Evolutionary conservation across 2,797 vertebrate species (phyloP), one percentile per base, ranked within the genome.

Genomic region (Tamandua tetradactyla): DNA sequence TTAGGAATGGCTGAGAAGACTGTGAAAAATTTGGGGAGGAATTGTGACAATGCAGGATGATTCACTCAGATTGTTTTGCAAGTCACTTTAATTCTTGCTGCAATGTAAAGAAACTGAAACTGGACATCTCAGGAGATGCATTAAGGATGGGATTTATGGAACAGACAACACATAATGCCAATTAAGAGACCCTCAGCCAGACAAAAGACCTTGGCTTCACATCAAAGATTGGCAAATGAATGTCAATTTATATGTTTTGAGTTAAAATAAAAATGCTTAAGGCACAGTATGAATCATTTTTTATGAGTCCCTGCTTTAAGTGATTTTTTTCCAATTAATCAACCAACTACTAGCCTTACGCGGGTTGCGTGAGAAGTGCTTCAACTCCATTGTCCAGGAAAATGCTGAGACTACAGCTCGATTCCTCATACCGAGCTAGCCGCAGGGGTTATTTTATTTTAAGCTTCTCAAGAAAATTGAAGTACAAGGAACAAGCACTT

Each of bases 181-280:
- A 97, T 97, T 97, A 97, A 72, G 82, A 64, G 32, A 86, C 49
- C 23, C 4, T 61, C 47, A 87, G 49, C 79, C 62, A 91, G 35
- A 87, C 66, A 83, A 95, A 89, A 91, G 69, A 22, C 18, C 57
- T 95, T 22, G 47, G 44, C 47, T 90, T 92, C 96, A 86, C 86
- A 93, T 93, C 91, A 94, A 88, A 96, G 75, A 94, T 89, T 79
- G 90, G 85, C 59, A 95, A 96, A 94, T 95, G 68, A 96, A 92
- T 83, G 82, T 52, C 93, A 96, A 94, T 93, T 96, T 92, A 83
- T 94, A 87, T 76, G 49, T 86, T 96, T 97, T 96, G 95, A 80
- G 18, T 92, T 94, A 95, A 94, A 96, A 94, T 92, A 72, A 93
- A 96, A 95, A 84, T 92, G 69, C 79, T 95, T 76, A 94, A 83